phyloP scores from a whole-genome alignment of 2,113 vertebrate species.

The Delphinus delphis region DNA sequence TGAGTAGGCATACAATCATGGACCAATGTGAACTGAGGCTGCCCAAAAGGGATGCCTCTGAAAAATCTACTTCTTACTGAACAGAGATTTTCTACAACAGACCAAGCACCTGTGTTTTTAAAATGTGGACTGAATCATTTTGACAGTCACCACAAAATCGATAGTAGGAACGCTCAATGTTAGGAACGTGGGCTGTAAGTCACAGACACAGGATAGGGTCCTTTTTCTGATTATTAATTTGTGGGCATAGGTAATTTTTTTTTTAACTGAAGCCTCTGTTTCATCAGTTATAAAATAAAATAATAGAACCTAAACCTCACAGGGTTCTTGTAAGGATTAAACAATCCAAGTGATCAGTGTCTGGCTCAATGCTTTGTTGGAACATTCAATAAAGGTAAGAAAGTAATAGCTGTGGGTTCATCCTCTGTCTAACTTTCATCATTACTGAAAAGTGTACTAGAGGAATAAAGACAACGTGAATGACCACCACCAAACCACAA shows the following conservation, averaged over 20 bases:
- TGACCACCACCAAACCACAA: background rate
- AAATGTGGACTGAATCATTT: background rate
- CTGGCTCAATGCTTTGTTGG: background rate
- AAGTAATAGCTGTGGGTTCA: background rate
- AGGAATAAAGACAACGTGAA: background rate
- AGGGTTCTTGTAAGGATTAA: background rate
- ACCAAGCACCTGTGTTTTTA: background rate
- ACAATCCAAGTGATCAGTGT: background rate
- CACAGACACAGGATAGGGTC: background rate
- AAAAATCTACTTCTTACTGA: background rate
- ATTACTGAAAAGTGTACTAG: background rate
- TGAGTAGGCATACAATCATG: background rate
- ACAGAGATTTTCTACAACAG: background rate
- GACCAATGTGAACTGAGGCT: background rate
- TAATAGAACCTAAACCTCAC: background rate
- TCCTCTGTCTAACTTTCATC: background rate
- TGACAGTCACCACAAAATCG: background rate
- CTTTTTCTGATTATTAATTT: background rate
- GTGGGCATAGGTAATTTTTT: background rate
- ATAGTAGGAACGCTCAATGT: background rate
- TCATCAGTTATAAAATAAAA: conserved; percentile 29
- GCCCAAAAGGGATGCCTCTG: background rate
- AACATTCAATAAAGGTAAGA: background rate
- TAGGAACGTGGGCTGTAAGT: background rate
- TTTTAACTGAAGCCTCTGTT: background rate